These are phyloP conservation scores for Shargacucullia verbasci DNA, from an alignment of 2,888 invertebrate genomes.

Conservation along the genomic window DNA sequence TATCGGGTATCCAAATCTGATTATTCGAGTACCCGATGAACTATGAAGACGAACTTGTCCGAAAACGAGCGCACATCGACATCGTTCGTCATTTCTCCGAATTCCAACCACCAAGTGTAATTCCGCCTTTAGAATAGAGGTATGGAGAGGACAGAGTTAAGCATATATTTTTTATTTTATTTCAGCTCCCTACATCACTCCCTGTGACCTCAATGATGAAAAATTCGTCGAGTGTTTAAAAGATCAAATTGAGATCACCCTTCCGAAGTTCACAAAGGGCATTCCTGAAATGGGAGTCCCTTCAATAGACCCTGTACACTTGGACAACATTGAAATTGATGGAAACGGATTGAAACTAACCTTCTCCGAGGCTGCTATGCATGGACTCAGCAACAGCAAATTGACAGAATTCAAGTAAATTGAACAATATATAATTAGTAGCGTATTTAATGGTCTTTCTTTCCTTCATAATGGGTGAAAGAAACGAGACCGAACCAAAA, in stretches of 20 bases:
- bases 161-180: conserved; percentile 41
- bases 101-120: no score
- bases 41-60: no score
- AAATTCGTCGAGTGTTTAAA: conserved; percentile 71
- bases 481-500: no score
- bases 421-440: not conserved
- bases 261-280: conserved; percentile 78
- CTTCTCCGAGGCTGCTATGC: conserved; percentile 73
- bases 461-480: no score
- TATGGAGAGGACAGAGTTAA: no score
- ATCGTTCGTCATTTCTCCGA: no score
- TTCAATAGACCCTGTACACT: conserved; percentile 76
- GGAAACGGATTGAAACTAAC: conserved; percentile 76
- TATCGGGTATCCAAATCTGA: no score
- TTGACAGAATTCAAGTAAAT: conserved; percentile 77
- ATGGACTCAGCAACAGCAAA: conserved; percentile 71
- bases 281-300: conserved; percentile 77
- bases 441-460: not conserved
- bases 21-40: no score
- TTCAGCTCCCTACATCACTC: conserved; percentile 79
- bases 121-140: not conserved
- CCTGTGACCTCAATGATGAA: conserved; percentile 67
- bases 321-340: conserved; percentile 77
- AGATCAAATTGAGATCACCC: conserved; percentile 69
- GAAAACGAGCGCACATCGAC: no score